Percentiles rank a stretch among this genome's conserved stretches.
Evolutionary conservation across 2,888 invertebrate genomes (phyloP).

Genomic region (Ectemnius lituratus): DNA sequence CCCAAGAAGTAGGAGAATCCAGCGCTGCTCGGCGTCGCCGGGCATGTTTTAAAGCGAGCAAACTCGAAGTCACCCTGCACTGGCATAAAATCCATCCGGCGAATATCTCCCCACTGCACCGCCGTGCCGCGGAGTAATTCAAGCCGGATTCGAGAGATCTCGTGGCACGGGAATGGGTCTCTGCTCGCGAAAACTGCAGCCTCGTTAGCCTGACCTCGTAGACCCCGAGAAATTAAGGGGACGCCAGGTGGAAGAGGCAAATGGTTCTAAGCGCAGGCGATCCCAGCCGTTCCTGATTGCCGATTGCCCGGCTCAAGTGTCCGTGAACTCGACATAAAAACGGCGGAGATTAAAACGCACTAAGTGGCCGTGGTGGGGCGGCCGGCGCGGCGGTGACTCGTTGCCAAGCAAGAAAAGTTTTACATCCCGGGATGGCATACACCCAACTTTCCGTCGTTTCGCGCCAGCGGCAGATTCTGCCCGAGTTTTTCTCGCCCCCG

Average conservation of each 20-base stretch:
- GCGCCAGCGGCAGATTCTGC: slow-evolving; percentile 57
- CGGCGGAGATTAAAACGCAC: slow-evolving; percentile 34
- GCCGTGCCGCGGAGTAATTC: neutral
- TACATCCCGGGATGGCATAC: slow-evolving; percentile 60
- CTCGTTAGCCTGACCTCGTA: slow-evolving; percentile 7
- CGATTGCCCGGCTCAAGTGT: slow-evolving; percentile 3
- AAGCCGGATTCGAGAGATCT: neutral
- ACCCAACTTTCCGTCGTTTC: slow-evolving; percentile 58
- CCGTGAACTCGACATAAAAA: slow-evolving; percentile 12
- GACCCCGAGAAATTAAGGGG: neutral
- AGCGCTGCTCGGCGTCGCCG: neutral
- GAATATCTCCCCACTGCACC: neutral
- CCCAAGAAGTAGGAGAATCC: neutral
- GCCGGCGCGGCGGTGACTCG: slow-evolving; percentile 26
- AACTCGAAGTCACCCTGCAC: neutral
- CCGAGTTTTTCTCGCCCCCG: slow-evolving; percentile 50
- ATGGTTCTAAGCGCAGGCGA: too few species aligned
- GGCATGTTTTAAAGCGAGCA: neutral
- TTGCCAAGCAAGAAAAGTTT: slow-evolving; percentile 59
- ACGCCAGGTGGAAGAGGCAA: neutral
- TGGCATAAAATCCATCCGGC: neutral
- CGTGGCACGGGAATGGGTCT: neutral
- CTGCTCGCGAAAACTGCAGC: slow-evolving; percentile 1
- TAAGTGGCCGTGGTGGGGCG: slow-evolving; percentile 26
- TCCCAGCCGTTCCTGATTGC: neutral